A percentile compares a stretch with the other conserved stretches of the same genome.
These are phyloP conservation scores for Trimorus sp. DNA, from an alignment of 2,888 invertebrate genomes.

Conservation along the genomic window DNA sequence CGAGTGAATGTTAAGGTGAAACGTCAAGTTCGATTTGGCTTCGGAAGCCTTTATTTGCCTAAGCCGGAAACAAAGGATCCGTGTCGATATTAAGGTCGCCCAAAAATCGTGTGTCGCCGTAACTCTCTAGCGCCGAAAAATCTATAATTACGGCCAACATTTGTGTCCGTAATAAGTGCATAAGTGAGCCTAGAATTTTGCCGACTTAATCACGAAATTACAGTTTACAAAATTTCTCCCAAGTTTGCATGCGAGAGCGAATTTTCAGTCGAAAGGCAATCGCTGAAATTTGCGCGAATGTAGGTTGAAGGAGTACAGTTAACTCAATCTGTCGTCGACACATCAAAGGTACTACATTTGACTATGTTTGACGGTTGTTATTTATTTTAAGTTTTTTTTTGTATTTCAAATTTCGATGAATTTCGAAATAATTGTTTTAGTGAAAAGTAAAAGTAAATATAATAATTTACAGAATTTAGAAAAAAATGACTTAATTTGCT, in stretches of 20 bases:
- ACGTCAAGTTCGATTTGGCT: constrained; percentile 36
- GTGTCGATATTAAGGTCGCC: too few species aligned
- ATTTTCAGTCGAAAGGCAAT: constrained; percentile 42
- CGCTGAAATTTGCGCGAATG: constrained; percentile 37
- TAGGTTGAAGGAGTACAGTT: constrained; percentile 58
- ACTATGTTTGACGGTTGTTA: too few species aligned
- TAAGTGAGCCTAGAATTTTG: constrained; percentile 25
- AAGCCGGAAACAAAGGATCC: too few species aligned
- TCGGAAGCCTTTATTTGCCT: too few species aligned
- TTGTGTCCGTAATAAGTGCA: constrained; percentile 27
- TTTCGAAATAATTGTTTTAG: too few species aligned
- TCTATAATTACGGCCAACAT: constrained; percentile 45
- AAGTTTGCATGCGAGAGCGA: constrained; percentile 40
- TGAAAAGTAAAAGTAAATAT: too few species aligned
- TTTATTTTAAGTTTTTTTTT: too few species aligned
- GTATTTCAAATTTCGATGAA: too few species aligned
- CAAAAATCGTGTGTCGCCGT: too few species aligned
- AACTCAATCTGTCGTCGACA: constrained; percentile 36
- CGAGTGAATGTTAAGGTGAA: constrained; percentile 55
- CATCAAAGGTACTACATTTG: background rate
- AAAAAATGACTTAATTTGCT: too few species aligned
- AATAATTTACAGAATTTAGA: too few species aligned
- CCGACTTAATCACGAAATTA: constrained; percentile 49
- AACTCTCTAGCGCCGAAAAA: constrained; percentile 24
- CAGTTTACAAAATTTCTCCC: constrained; percentile 55